These are phyloP conservation scores for Choreutis nemorana DNA, from an alignment of 2,888 invertebrate species.

Conservation along the genomic window DNA sequence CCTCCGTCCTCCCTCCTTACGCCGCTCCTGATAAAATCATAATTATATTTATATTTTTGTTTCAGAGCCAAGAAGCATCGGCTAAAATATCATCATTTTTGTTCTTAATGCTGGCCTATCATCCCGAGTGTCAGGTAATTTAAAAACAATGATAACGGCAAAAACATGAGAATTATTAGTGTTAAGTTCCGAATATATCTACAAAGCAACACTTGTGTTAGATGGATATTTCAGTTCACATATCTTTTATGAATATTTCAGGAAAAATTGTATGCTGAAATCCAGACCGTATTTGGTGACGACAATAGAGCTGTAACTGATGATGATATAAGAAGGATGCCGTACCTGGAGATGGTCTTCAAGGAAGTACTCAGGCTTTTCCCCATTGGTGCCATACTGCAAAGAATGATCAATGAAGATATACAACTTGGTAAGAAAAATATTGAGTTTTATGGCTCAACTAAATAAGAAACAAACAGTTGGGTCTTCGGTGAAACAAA, in stretches of 20 bases:
- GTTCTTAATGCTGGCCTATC: constrained; percentile 46
- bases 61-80: constrained; percentile 51
- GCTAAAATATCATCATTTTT: constrained; percentile 40
- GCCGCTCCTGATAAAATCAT: too few species aligned
- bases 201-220: too few species aligned
- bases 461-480: background rate
- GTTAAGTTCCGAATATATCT: too few species aligned
- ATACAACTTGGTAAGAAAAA: constrained; percentile 26
- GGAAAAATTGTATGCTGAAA: constrained; percentile 40
- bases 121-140: constrained; percentile 40
- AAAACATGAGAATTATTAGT: too few species aligned
- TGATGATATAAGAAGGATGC: constrained; percentile 38
- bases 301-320: constrained; percentile 26
- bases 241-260: too few species aligned
- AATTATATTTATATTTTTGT: constrained; percentile 9
- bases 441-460: background rate
- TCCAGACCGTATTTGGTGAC: constrained; percentile 27
- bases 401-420: constrained; percentile 38
- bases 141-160: too few species aligned
- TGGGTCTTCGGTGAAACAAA: background rate
- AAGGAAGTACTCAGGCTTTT: constrained; percentile 42
- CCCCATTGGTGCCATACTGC: constrained; percentile 42
- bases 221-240: too few species aligned
- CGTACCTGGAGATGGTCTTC: constrained; percentile 46
- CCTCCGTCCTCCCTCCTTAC: too few species aligned